These are phyloP conservation scores for Pandemis heparana DNA, from an alignment of 2,888 invertebrate genomes.

Conservation along the genomic window DNA sequence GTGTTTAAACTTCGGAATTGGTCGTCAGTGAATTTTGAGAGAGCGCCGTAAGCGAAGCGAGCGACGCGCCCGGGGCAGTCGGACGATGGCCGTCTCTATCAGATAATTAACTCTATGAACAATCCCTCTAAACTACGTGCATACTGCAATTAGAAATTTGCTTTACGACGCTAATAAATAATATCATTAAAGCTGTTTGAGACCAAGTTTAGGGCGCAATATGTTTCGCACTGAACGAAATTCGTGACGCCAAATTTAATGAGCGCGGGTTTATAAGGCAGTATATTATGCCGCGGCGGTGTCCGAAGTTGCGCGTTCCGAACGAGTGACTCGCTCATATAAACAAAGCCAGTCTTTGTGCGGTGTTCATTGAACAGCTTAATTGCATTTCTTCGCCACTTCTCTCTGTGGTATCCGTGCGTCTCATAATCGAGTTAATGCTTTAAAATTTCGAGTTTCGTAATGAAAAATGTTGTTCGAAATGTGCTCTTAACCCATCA, in stretches of 20 bases:
- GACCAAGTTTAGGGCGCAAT: constrained; percentile 40
- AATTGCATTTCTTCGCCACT: constrained; percentile 76
- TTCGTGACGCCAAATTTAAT: constrained; percentile 41
- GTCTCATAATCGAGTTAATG: constrained; percentile 68
- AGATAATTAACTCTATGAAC: constrained; percentile 83
- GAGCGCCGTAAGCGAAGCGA: constrained; percentile 54
- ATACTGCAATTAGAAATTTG: constrained; percentile 74
- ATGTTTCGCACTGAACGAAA: constrained; percentile 37
- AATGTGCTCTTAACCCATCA: constrained; percentile 1
- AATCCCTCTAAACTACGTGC: constrained; percentile 65
- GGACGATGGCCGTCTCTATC: constrained; percentile 62
- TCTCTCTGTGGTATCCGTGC: constrained; percentile 65
- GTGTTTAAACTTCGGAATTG: constrained; percentile 80
- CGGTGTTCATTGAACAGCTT: constrained; percentile 78
- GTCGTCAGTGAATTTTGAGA: constrained; percentile 79
- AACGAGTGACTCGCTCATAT: constrained; percentile 63
- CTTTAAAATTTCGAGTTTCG: constrained; percentile 53
- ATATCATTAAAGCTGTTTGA: constrained; percentile 65
- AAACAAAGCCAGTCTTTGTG: constrained; percentile 74
- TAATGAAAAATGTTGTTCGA: constrained; percentile 41
- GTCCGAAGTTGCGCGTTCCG: constrained; percentile 63
- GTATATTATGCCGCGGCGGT: constrained; percentile 48
- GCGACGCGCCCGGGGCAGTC: constrained; percentile 65
- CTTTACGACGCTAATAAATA: constrained; percentile 74
- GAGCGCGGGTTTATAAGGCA: constrained; percentile 40